These are phyloP conservation scores for Enteromius viviparus DNA, from an alignment of 2,797 vertebrate species.

Conservation along the genomic window DNA sequence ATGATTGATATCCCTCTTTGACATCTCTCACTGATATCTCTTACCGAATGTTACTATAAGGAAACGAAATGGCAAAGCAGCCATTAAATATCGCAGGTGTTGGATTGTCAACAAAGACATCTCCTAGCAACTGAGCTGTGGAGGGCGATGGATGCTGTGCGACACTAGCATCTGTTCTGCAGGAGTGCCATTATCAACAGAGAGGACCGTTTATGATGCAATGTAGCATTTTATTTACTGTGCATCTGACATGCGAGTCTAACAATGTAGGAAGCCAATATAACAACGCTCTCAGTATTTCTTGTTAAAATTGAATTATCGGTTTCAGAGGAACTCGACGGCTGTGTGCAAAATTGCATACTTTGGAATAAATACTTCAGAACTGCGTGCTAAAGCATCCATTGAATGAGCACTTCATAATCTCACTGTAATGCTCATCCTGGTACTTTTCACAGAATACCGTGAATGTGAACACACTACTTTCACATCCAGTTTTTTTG, in stretches of 20 bases:
- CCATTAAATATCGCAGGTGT: constrained; percentile 2
- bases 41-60: background rate
- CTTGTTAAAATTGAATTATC: background rate
- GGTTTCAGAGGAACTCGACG: background rate
- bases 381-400: background rate
- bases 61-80: background rate
- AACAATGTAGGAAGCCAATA: background rate
- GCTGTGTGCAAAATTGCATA: background rate
- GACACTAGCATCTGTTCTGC: constrained; percentile 9
- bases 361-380: background rate
- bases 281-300: background rate
- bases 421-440: background rate
- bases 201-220: background rate
- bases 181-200: constrained; percentile 11
- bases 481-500: background rate
- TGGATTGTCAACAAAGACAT: background rate
- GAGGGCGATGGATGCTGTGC: background rate
- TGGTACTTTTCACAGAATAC: background rate
- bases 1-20: background rate
- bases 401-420: background rate
- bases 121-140: constrained; percentile 15
- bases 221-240: constrained; percentile 13
- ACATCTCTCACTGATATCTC: background rate
- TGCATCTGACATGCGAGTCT: background rate
- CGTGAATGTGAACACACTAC: background rate